Evolutionary conservation across 2,888 invertebrate species (phyloP), one percentile per base, ranked within the genome.

Genomic region (Agrypnus murinus): DNA sequence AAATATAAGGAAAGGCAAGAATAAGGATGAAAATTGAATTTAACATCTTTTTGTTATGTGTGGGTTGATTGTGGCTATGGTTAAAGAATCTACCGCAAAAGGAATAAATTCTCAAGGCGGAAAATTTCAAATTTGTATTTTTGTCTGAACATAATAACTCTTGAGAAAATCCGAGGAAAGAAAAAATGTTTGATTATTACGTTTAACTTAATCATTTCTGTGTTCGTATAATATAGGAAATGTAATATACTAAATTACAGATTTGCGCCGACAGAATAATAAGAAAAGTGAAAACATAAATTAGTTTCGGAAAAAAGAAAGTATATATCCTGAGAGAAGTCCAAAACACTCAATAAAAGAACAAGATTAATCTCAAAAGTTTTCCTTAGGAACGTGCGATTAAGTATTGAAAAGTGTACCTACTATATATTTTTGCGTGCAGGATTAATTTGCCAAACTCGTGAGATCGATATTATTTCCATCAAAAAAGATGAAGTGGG

Each of bases 21-120:
- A 69, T 58, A 64, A 34, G 50, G 25, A 17, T 7, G 45, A 14
- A 69, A 69, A 60, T 69, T 64, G 57, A 69, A 50, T 69, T 50
- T 38, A 43, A 43, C 45, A 36, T 38, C 36, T 40, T 57, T 31
- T 10, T 12, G 14, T 8, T 43, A 15, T 14, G 43, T 43, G 5
- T 14, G 12, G 14, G 15, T 43, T n/a, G n/a, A n/a, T n/a, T n/a
- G n/a, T n/a, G n/a, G n/a, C n/a, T n/a, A n/a, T n/a, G 2, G 14
- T 15, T 43, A 43, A 14, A 12, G 36, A 43, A 14, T 15, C 14
- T 14, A 1, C 2, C 5, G 25, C 2, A 25, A 25, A 25, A 25
- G 5, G 25, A 5, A 25, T 25, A 25, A 43, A 43, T n/a, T 40
- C 2, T 36, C 10, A 36, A 36, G 3, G 8, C 3, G 36, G 9